phyloP scores from a whole-genome alignment of 2,113 vertebrate genomes.

The Anhinga anhinga region DNA sequence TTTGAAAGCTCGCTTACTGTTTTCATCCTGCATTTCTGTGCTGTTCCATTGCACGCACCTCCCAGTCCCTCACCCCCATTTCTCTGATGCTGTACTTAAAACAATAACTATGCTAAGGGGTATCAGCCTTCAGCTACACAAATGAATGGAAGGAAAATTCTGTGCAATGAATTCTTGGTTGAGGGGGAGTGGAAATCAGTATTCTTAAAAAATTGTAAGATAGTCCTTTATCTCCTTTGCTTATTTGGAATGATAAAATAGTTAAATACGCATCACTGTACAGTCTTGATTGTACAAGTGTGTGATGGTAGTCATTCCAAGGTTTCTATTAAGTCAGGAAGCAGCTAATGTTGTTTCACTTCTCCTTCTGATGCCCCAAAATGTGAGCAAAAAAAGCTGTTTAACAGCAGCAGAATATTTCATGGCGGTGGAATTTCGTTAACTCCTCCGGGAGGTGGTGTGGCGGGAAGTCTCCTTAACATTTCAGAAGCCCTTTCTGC shows the following conservation, averaged over 20 bases:
- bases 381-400: not conserved
- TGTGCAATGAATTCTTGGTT: not conserved
- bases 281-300: not conserved
- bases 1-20: not conserved
- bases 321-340: slow-evolving; percentile 33
- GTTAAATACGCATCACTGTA: not conserved
- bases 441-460: not conserved
- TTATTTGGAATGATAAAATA: not conserved
- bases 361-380: not conserved
- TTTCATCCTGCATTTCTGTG: not conserved
- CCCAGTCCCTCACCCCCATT: not conserved
- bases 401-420: not conserved
- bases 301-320: not conserved
- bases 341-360: slow-evolving; percentile 17
- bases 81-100: not conserved
- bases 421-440: not conserved
- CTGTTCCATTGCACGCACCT: not conserved
- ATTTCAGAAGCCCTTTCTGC: slow-evolving; percentile 20
- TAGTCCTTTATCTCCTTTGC: not conserved
- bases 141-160: not conserved
- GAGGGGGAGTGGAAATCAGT: fast-evolving
- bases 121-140: not conserved
- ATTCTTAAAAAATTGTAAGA: not conserved
- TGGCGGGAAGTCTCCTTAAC: not conserved
- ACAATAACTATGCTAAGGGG: not conserved